Percentiles rank a stretch among this genome's conserved stretches.
phyloP scores from a whole-genome alignment of 2,113 vertebrate species.

The Petromus typicus region DNA sequence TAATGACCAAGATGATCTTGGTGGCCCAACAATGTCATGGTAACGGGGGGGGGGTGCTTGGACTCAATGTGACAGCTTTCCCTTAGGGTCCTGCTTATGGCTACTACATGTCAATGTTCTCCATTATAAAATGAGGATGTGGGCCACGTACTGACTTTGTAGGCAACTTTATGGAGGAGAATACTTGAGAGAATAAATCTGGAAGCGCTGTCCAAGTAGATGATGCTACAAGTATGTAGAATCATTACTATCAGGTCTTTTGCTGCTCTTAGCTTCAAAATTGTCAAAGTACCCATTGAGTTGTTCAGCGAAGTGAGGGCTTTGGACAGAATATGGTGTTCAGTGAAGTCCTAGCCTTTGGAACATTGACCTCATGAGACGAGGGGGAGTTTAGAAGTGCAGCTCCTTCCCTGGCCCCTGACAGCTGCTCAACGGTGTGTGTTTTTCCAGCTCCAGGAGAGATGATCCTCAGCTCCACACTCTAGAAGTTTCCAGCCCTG shows the following conservation, averaged over 20 bases:
- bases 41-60: fast-evolving
- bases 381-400: neutral
- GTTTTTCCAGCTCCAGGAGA: slow-evolving; percentile 74
- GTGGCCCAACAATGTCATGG: fast-evolving
- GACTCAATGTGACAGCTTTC: neutral
- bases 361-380: neutral
- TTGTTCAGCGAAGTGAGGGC: slow-evolving; percentile 35
- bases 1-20: neutral
- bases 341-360: neutral
- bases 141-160: neutral
- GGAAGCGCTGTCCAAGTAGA: neutral
- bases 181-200: neutral
- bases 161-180: neutral
- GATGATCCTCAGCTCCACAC: slow-evolving; percentile 62
- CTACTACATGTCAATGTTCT: neutral
- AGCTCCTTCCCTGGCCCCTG: slow-evolving; percentile 66
- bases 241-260: neutral
- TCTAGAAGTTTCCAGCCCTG: slow-evolving; percentile 80
- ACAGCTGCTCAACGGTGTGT: slow-evolving; percentile 67
- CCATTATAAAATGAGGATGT: neutral
- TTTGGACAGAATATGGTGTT: neutral
- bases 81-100: neutral
- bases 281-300: slow-evolving; percentile 60
- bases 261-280: slow-evolving; percentile 13
- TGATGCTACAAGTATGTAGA: neutral